Evolutionary conservation across 2,113 vertebrate genomes (phyloP).

Genomic region (Pogona vitticeps): DNA sequence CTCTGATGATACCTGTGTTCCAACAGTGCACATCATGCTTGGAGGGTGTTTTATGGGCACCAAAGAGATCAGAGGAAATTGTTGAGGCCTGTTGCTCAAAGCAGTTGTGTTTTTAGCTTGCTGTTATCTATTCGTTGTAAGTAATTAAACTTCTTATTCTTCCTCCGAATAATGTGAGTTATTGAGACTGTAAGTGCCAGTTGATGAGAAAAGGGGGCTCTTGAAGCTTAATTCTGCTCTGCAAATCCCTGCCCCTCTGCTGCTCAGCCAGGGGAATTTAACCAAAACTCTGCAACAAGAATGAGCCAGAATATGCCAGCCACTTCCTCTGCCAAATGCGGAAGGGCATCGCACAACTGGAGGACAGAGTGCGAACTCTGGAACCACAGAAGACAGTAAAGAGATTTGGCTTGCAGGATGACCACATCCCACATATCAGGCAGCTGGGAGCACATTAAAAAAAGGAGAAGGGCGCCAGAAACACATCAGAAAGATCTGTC

Average conservation of each 20-base stretch:
- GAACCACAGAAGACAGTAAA: neutral
- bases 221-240: too few species aligned
- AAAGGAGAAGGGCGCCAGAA: neutral
- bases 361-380: neutral
- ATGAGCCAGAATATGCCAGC: neutral
- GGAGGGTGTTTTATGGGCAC: neutral
- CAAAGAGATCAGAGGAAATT: too few species aligned
- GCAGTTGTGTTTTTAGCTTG: too few species aligned
- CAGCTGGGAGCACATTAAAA: neutral
- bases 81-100: too few species aligned
- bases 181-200: too few species aligned
- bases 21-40: neutral
- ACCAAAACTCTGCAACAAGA: too few species aligned
- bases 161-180: too few species aligned
- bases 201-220: too few species aligned
- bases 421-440: fast-evolving
- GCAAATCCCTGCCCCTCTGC: too few species aligned
- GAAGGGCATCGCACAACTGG: neutral
- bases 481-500: neutral
- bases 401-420: fast-evolving
- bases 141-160: too few species aligned
- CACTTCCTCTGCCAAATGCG: neutral
- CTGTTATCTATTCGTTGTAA: too few species aligned
- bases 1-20: neutral
- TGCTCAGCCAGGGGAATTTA: too few species aligned